Base-by-base conservation (phyloP, 2,888 invertebrate species). In the Tubulanus polymorphus region DNA sequence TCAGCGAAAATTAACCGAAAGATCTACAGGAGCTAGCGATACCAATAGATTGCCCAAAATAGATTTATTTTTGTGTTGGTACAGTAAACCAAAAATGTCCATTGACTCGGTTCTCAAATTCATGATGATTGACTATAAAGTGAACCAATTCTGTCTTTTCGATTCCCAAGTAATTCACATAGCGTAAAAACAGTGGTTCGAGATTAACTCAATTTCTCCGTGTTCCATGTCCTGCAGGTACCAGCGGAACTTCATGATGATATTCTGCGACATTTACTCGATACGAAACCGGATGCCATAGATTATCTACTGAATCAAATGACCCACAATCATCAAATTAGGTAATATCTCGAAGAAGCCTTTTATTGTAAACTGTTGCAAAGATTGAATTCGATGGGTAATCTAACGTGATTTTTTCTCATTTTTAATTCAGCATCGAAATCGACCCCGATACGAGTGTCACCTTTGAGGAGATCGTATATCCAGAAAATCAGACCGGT, bases 221-320 rank as follows among this genome's bases (percentile, higher is more conserved):
- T 20, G 15, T 12, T 41, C 52, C 55, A 55, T 61, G 26, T 50
- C 15, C 50, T 66, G 15, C 69, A 83, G 82, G 76, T 93, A 51
- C 85, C 90, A 10, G 87, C 90, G 0, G 90, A 91, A 63, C 81
- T 91, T 52, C 82, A 93, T 64, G 90, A 94, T 75, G 90, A 92
- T 73, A 87, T 93, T 6, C 91, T 92, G 78, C 84, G 89, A 12
- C 87, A 90, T 72, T 86, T 94, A 81, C 86, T 91, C 81, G 91
- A 93, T 76, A 85, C 85, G 20, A 87, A 89, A 79, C 93, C 93
- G 0, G 88, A 88, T 62, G 86, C 87, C 53, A 83, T 93, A 37
- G 90, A 93, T 79, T 82, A 80, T 48, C 74, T 84, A 25, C 73
- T 84, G 48, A 72, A 78, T 48, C 54, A 64, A 29, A 56, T 71